phyloP scores from a whole-genome alignment of 2,888 invertebrate species.

The Frankliniella fusca region DNA sequence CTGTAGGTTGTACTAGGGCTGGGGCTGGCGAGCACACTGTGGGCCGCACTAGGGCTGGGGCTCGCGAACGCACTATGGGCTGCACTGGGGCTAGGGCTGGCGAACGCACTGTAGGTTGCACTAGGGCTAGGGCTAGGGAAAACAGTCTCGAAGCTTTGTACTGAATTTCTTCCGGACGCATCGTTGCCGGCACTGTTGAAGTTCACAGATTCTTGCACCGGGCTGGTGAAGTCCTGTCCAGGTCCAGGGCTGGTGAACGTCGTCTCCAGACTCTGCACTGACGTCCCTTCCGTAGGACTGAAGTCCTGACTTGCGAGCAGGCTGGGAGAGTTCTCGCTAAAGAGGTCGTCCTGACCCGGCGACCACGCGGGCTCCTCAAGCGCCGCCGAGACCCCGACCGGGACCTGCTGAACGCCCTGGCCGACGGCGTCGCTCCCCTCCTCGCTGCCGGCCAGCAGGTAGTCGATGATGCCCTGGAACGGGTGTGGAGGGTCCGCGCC shows the following conservation, averaged over 20 bases:
- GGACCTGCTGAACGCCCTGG: background rate
- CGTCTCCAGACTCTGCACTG: background rate
- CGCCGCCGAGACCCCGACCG: background rate
- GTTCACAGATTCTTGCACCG: background rate
- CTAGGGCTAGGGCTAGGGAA: background rate
- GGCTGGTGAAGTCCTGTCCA: background rate
- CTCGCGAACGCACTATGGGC: no score
- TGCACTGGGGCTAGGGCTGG: no score
- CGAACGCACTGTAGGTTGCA: background rate
- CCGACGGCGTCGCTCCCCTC: background rate
- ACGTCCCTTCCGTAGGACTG: background rate
- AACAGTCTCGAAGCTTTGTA: background rate
- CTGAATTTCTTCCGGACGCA: background rate
- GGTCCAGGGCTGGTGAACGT: background rate
- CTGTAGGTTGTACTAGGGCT: background rate
- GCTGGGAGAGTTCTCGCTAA: background rate
- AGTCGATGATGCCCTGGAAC: constrained; percentile 20
- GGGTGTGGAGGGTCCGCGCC: background rate
- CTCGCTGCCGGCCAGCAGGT: constrained; percentile 2
- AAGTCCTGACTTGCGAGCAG: background rate
- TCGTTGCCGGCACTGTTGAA: background rate
- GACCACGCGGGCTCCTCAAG: background rate
- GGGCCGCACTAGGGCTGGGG: no score
- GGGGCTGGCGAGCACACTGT: background rate
- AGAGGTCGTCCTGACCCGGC: background rate